Base-by-base conservation (phyloP, 2,797 vertebrate species). In the Notolabrus celidotus region DNA sequence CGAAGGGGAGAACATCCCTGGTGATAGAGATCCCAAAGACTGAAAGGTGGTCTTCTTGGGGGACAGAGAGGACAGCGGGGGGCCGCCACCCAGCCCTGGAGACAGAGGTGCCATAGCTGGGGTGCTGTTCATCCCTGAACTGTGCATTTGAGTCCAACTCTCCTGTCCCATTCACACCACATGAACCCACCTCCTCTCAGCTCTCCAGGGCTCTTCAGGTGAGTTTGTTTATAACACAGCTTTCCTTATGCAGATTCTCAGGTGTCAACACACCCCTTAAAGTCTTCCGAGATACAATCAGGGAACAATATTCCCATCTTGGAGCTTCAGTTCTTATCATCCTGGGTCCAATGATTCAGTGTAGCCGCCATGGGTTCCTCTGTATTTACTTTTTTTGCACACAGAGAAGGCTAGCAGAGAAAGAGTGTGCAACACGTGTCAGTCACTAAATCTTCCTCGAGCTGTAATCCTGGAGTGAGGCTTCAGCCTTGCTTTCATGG, bases 401-500 rank as follows among this genome's bases (percentile, higher is more conserved):
- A 20, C 25, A 61, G 61, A 38, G 57, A 51, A 47, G 63, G 34
- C 65, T 79, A 27, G 47, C 42, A 57, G 72, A 70, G 71, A 77
- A 66, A 83, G 88, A 83, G 74, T 68, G 75, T 63, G 79, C 83
- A 83, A 83, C 88, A 83, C 89, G 89, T 92, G 90, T 92, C 89
- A 79, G 87, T 89, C 82, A 88, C 87, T 96, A 96, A 97, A 94
- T 95, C 96, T 95, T 84, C 91, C 88, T 88, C 74, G 86, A 71
- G 86, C 74, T 58, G 87, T 97, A 96, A 98, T 97, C 97, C 96
- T 80, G 68, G 88, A 93, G 81, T 20, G 51, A 91, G 76, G 63
- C 86, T 84, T 76, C 89, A 89, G 86, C 80, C 74, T 86, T 86
- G 87, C 86, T 85, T 82, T 84, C 73, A 82, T 83, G 62, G 58